These are phyloP conservation scores for Globicephala melas DNA, from an alignment of 2,113 vertebrate genomes.

Conservation along the genomic window DNA sequence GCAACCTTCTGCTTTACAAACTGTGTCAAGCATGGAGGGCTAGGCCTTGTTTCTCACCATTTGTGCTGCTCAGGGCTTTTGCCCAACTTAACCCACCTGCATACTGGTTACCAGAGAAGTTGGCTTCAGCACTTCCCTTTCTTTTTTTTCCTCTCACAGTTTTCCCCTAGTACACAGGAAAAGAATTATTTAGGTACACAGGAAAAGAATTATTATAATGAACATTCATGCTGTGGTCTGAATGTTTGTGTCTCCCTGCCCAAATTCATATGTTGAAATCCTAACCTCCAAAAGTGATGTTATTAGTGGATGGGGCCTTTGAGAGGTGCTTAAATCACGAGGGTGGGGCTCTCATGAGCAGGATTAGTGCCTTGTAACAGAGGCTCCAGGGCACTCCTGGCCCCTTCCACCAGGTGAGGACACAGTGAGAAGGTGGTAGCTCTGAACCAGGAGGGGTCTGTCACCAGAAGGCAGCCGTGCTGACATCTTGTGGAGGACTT, in stretches of 20 bases:
- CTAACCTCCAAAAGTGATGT: background rate
- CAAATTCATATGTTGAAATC: background rate
- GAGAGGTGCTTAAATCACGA: background rate
- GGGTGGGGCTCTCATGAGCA: background rate
- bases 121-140: background rate
- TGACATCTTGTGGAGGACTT: background rate
- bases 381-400: background rate
- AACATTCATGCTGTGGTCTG: background rate
- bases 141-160: background rate
- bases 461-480: background rate
- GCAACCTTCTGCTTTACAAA: background rate
- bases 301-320: background rate
- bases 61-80: background rate
- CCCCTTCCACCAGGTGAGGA: background rate
- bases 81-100: background rate
- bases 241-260: background rate
- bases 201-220: background rate
- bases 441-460: background rate
- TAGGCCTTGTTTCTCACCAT: background rate
- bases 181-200: constrained; percentile 1
- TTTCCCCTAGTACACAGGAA: background rate
- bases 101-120: background rate
- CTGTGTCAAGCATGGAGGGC: background rate
- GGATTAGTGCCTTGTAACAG: background rate
- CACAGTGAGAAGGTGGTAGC: background rate